phyloP scores from a whole-genome alignment of 2,113 vertebrate species.

The Falco punctatus region DNA sequence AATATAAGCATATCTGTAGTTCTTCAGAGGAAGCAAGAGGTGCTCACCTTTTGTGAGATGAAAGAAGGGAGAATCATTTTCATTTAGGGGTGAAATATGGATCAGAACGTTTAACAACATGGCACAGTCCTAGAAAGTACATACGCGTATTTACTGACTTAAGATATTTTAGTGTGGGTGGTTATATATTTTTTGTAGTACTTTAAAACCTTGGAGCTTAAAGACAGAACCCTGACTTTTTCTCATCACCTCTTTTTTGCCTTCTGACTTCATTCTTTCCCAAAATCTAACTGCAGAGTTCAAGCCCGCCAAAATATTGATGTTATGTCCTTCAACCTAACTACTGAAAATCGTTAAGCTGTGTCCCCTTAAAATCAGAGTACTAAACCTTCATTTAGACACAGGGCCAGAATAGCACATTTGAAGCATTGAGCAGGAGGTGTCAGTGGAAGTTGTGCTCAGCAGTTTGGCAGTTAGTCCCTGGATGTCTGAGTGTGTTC shows the following conservation, averaged over 20 bases:
- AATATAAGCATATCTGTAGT: background rate
- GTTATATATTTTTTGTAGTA: background rate
- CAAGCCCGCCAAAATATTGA: background rate
- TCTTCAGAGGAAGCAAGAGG: background rate
- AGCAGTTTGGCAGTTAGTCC: background rate
- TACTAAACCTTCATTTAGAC: background rate
- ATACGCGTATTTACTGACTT: background rate
- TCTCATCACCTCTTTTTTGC: background rate
- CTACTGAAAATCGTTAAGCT: background rate
- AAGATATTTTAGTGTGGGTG: background rate
- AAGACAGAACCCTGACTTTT: background rate
- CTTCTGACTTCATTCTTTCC: background rate
- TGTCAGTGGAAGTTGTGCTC: background rate
- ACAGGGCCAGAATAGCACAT: background rate
- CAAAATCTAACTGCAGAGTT: background rate
- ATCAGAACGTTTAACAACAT: background rate
- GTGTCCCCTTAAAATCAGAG: background rate
- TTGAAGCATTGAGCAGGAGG: background rate
- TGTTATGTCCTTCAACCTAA: background rate
- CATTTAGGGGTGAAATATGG: background rate
- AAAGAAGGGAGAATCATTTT: background rate
- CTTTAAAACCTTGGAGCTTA: background rate
- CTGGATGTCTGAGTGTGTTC: background rate
- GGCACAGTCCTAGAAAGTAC: background rate
- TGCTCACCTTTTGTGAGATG: background rate